Evolutionary conservation across 2,888 invertebrate genomes (phyloP), one percentile per base, ranked within the genome.

Genomic region (Emmelina monodactyla): DNA sequence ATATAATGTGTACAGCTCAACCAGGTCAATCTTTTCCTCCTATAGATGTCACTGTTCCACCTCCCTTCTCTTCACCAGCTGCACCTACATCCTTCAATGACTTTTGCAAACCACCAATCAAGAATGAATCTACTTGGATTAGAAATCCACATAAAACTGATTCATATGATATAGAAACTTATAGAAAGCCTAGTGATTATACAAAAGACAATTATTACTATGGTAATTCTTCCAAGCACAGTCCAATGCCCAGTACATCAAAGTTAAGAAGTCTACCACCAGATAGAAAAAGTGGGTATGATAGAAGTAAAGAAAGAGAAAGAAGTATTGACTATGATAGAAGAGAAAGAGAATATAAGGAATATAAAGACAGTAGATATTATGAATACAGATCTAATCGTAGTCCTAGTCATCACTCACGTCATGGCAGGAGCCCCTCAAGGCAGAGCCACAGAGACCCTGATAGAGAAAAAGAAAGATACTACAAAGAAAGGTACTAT

Each of bases 371-470:
- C 22, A 32, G 62, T 6, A 56, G 53, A 43, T 46, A 45, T 28
- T 52, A 51, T 39, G 32, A 33, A n/a, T 11, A 22, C 10, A 35
- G 52, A 32, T 25, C 25, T n/a, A 58, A 56, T 37, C 53, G 50
- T 13, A 68, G 66, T 42, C 62, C 62, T 4, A 57, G 55, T 43
- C 47, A 44, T 29, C 53, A 50, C 39, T 25, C 25, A 3, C 41
- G 41, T 7, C 50, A 49, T 7, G 54, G 54, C 22, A 51, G 54
- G 35, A 64, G 64, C 42, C 59, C 59, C 16, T 53, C 59, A 14
- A 49, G 55, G 16, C 42, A 48, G 31, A 60, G 60, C 36, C 45
- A 55, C 16, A 47, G 39, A 30, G 36, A 36, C 11, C 14, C 11
- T 14, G 35, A 37, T 1, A 40, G 39, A 29, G 51, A 52, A 2